Conservation (phyloP, 2,888 invertebrate genomes). For the Oxystoma pomonae region DNA sequence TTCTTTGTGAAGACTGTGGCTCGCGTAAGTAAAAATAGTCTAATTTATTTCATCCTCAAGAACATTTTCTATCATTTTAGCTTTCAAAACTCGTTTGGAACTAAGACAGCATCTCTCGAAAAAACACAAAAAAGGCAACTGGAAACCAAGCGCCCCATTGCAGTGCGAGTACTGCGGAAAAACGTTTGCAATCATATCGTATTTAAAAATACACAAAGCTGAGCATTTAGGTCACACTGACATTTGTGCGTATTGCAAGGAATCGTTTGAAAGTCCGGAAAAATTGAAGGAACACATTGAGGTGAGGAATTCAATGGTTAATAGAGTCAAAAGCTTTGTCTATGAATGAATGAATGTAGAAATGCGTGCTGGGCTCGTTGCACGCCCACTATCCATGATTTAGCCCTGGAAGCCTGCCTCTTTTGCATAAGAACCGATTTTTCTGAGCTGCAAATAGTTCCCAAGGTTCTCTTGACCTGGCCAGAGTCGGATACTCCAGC, state of each 20-base stretch:
- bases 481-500: too few species aligned
- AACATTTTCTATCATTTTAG: neutral
- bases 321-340: too few species aligned
- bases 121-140: neutral
- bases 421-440: too few species aligned
- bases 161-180: neutral
- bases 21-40: constrained; percentile 24
- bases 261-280: neutral
- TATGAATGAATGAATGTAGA: too few species aligned
- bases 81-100: neutral
- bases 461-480: too few species aligned
- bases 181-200: neutral
- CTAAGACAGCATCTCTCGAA: neutral
- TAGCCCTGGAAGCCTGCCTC: too few species aligned
- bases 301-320: too few species aligned
- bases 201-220: neutral
- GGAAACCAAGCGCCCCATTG: neutral
- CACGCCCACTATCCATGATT: too few species aligned
- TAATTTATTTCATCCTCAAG: neutral
- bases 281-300: neutral
- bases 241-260: neutral
- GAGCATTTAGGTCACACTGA: neutral
- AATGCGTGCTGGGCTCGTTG: too few species aligned
- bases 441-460: too few species aligned
- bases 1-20: constrained; percentile 22